Percentiles rank a stretch among this genome's conserved stretches.
phyloP scores from a whole-genome alignment of 2,888 invertebrate species.

The Cerastoderma edule region DNA sequence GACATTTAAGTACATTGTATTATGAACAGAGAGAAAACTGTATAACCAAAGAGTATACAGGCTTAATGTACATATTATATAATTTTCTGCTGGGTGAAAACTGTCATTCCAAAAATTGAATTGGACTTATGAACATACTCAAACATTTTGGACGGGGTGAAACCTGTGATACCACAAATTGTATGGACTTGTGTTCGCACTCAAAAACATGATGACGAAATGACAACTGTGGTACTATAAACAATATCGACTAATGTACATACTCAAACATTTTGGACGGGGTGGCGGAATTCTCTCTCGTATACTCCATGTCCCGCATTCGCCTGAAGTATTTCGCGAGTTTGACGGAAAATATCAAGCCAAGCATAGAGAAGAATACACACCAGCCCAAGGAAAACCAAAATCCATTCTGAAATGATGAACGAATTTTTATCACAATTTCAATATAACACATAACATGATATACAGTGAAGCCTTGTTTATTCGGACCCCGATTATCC shows the following conservation, averaged over 20 bases:
- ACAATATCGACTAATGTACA: not conserved
- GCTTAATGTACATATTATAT: too few relatives aligned
- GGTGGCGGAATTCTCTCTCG: not conserved
- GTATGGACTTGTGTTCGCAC: not conserved
- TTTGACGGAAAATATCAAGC: constrained; percentile 50
- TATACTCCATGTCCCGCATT: constrained; percentile 21
- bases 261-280: constrained; percentile 17
- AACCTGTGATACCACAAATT: not conserved
- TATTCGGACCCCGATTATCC: too few relatives aligned
- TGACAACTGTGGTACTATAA: not conserved
- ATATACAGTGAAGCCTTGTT: too few relatives aligned
- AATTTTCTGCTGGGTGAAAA: not conserved
- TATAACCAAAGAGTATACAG: too few relatives aligned
- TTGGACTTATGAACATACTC: too few relatives aligned
- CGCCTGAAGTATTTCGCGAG: constrained; percentile 40
- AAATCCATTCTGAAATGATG: constrained; percentile 52
- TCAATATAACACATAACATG: too few relatives aligned
- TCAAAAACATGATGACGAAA: not conserved
- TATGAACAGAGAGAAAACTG: too few relatives aligned
- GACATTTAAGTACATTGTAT: too few relatives aligned
- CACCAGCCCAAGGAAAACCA: constrained; percentile 60
- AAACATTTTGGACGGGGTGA: not conserved
- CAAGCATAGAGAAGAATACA: constrained; percentile 49
- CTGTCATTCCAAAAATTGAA: too few relatives aligned
- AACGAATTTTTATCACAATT: too few relatives aligned